These are phyloP conservation scores for Heliconius melpomene DNA, from an alignment of 1,140 invertebrate species.

Conservation along the genomic window DNA sequence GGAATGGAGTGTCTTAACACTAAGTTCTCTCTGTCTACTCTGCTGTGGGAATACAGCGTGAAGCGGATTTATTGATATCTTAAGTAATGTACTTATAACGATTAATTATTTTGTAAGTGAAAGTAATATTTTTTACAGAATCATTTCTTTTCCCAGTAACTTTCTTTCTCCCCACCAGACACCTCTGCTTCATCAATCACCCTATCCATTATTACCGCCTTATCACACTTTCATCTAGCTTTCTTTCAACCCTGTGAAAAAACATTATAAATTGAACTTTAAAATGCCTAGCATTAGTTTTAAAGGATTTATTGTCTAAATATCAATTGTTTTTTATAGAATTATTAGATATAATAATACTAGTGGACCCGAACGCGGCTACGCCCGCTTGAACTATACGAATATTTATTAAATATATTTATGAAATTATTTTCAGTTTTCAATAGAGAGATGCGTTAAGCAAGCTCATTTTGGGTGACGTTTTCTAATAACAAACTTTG, in stretches of 20 bases:
- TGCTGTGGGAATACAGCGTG: no score
- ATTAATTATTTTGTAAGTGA: not conserved
- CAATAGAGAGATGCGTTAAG: no score
- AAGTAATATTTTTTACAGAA: not conserved
- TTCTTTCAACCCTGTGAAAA: not conserved
- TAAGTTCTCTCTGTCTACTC: no score
- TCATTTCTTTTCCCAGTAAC: constrained; percentile 15
- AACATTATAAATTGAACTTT: not conserved
- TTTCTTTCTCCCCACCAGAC: constrained; percentile 2
- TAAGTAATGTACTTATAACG: no score
- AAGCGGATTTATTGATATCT: no score
- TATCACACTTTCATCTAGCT: constrained; percentile 15
- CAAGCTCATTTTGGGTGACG: no score
- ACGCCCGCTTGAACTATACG: no score
- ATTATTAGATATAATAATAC: not conserved
- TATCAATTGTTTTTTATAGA: not conserved
- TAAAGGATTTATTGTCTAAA: not conserved
- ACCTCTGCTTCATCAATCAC: constrained; percentile 12
- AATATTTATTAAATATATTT: no score
- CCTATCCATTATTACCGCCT: not conserved
- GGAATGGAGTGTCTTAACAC: no score
- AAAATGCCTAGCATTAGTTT: not conserved
- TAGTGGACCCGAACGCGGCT: no score
- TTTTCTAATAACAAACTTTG: no score
- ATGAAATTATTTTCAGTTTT: no score